A percentile compares a stretch with the other conserved stretches of the same genome.
These are phyloP conservation scores for Periplaneta americana DNA, from an alignment of 1,140 invertebrate genomes.

Conservation along the genomic window DNA sequence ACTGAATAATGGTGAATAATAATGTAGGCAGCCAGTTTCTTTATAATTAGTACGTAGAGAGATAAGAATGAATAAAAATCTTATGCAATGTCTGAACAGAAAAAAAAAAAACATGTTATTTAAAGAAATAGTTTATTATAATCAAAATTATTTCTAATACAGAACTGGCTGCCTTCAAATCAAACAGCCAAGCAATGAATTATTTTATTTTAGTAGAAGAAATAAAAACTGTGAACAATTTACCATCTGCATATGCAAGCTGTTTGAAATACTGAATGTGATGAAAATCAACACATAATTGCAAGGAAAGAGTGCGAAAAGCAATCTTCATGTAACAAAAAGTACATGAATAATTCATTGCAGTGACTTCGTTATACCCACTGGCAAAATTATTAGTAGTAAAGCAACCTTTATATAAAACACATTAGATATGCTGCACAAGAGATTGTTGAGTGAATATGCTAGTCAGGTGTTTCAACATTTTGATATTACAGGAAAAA, in stretches of 20 bases:
- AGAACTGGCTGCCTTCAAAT: not conserved
- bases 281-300: not conserved
- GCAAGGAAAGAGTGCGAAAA: not conserved
- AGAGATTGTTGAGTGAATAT: slow-evolving; percentile 5
- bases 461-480: slow-evolving; percentile 8
- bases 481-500: not conserved
- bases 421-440: slow-evolving; percentile 9
- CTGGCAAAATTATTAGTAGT: slow-evolving; percentile 8
- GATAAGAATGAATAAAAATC: not conserved
- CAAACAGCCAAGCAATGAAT: not conserved
- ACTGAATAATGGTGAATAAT: not conserved
- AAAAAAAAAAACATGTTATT: not conserved
- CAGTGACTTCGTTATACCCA: not conserved
- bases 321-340: not conserved
- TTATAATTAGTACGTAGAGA: not conserved
- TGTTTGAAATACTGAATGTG: not conserved
- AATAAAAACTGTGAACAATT: not conserved
- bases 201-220: not conserved
- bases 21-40: not conserved
- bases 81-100: not conserved
- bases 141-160: not conserved
- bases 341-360: not conserved
- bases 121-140: not conserved
- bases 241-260: not conserved
- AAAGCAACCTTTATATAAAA: not conserved